Percentiles rank a stretch among this genome's conserved stretches.
Evolutionary conservation across 2,797 vertebrate species (phyloP).

Genomic region (Zalophus californianus): DNA sequence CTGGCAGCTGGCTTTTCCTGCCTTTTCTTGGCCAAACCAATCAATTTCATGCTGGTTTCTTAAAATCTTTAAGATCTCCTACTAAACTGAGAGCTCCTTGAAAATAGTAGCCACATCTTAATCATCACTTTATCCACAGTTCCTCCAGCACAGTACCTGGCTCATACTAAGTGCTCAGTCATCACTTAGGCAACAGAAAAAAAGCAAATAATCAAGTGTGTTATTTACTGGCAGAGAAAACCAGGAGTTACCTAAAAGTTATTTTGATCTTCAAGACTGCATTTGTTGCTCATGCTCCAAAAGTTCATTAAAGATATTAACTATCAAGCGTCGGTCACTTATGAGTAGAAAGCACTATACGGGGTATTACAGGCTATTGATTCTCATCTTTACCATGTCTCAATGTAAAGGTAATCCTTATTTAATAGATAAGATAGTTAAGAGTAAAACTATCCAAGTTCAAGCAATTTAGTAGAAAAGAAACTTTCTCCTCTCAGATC

Average conservation of each 20-base stretch:
- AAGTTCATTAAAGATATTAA: slow-evolving; percentile 18
- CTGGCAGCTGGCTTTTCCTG: slow-evolving; percentile 65
- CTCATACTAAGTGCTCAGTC: neutral
- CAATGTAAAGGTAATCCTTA: neutral
- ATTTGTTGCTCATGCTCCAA: neutral
- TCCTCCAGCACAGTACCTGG: neutral
- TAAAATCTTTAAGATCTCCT: slow-evolving; percentile 65
- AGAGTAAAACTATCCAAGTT: neutral
- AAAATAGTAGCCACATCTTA: slow-evolving; percentile 65
- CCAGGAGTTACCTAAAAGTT: neutral
- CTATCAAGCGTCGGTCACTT: neutral
- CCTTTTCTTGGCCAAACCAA: slow-evolving; percentile 70
- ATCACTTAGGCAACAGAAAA: slow-evolving; percentile 18
- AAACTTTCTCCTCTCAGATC: neutral
- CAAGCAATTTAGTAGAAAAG: neutral
- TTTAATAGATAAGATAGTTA: neutral
- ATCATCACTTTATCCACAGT: slow-evolving; percentile 47
- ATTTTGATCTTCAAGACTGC: neutral
- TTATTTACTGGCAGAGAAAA: slow-evolving; percentile 32
- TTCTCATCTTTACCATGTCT: neutral
- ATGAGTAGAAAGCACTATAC: neutral
- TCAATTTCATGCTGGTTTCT: slow-evolving; percentile 78
- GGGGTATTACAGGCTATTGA: neutral
- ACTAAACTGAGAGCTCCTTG: slow-evolving; percentile 50
- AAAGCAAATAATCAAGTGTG: neutral